A percentile compares a stretch with the other conserved stretches of the same genome.
Conservation (phyloP, 1,140 invertebrate genomes). For the Trichonephila clavata region DNA sequence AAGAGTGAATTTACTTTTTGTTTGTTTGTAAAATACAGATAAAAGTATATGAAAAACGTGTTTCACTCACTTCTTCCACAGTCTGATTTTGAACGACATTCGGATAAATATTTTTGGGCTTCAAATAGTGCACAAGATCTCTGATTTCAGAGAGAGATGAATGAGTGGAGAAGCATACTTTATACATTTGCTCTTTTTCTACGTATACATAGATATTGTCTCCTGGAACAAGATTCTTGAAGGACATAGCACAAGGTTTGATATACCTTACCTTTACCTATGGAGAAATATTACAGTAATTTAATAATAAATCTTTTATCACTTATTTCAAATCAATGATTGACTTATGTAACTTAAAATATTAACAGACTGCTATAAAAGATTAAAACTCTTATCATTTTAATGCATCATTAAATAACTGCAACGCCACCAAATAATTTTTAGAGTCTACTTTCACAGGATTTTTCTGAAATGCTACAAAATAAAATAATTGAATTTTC, state of each 20-base stretch:
- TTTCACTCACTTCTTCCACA: constrained; percentile 36
- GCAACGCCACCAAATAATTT: too few species aligned
- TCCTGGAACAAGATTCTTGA: background rate
- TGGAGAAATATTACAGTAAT: too few species aligned
- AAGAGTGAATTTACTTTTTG: too few species aligned
- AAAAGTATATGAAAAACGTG: background rate
- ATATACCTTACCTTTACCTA: constrained; percentile 58
- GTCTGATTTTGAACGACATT: constrained; percentile 53
- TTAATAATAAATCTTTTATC: too few species aligned
- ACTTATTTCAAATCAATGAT: too few species aligned
- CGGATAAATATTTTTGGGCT: constrained; percentile 57
- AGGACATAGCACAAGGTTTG: constrained; percentile 52
- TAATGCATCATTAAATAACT: too few species aligned
- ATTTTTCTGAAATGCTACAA: too few species aligned
- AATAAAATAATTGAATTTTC: too few species aligned
- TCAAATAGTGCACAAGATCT: constrained; percentile 59
- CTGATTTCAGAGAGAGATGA: constrained; percentile 60
- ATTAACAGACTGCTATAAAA: too few species aligned
- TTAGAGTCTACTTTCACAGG: too few species aligned
- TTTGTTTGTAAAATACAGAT: background rate
- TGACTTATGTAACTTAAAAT: too few species aligned
- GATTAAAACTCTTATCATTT: too few species aligned
- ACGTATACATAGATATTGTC: background rate
- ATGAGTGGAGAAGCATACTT: constrained; percentile 67
- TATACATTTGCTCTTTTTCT: background rate